Evolutionary conservation across 2,888 invertebrate species (phyloP), one percentile per base, ranked within the genome.

Genomic region (Epiperipatus broadwayi): DNA sequence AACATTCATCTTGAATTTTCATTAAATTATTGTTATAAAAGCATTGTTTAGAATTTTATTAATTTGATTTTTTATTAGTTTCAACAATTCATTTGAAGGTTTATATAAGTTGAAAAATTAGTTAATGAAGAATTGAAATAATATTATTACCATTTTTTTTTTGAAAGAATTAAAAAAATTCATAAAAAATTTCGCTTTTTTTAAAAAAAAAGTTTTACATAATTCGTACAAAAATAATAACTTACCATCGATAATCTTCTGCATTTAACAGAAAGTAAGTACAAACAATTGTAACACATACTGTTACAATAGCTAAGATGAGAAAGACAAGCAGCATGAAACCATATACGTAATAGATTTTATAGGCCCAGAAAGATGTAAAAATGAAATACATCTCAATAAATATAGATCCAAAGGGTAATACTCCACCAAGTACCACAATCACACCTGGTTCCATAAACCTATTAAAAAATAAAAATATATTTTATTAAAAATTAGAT

Each of bases 361-460:
- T 97, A 65, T 97, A 97, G 28, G 97, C 97, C 97, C 97, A 99
- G 66, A 97, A 97, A 19, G 97, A 97, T 16, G 97, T 97, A 63
- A 97, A 97, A 52, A 97, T 95, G 59, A 97, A 97, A 60, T 97
- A 87, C 80, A 97, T 97, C 71, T 97, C 97, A 63, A 97, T 97
- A 61, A 99, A 97, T 54, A 97, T 97, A 35, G 95, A 95, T 32
- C 97, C 97, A 64, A 99, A 99, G 1, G 97, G 97, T 52, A 97
- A 65, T 41, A 97, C 76, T 36, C 97, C 97, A 46, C 97, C 95
- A 34, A 91, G 71, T 49, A 89, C 68, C 42, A 93, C 81, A 47
- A 97, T 95, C 28, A 95, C 77, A 35, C 76, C 70, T 4, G 97
- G 95, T 60, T 97, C 95, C 89, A 97, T 95, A 57, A 84, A 91